Conservation (phyloP, 30 jellyfish, hydroid and myxozoan genomes). For the Cassiopea andromeda region DNA sequence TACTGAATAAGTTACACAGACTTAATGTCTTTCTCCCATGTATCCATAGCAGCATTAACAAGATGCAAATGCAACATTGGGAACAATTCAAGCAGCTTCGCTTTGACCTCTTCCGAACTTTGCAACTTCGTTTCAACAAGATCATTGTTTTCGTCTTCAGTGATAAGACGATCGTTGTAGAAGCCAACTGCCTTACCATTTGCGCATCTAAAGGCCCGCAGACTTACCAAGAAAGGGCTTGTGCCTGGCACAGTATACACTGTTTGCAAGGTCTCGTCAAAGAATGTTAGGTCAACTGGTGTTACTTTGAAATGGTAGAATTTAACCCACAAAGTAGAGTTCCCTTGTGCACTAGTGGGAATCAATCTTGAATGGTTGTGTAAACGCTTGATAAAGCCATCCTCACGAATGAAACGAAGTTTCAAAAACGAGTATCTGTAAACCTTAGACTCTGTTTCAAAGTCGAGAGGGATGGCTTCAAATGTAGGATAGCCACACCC, state of each 20-base stretch:
- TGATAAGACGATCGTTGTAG: neutral
- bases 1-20: no score
- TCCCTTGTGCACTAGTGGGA: neutral
- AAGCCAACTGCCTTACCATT: neutral
- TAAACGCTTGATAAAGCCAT: constrained; percentile 1
- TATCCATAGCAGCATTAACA: neutral
- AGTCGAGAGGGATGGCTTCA: constrained; percentile 11
- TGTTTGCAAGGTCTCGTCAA: neutral
- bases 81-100: neutral
- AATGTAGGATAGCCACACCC: constrained; percentile 34
- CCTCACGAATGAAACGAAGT: neutral
- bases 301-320: constrained; percentile 12
- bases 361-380: neutral
- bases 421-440: constrained; percentile 1
- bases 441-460: constrained; percentile 9
- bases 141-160: neutral
- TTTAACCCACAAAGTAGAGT: neutral
- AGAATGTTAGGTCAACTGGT: constrained; percentile 1
- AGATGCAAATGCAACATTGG: neutral
- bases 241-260: constrained; percentile 15
- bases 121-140: constrained; percentile 2
- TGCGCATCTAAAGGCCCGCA: neutral
- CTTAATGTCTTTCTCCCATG: constrained; percentile 12
- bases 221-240: constrained; percentile 12
- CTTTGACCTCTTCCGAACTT: neutral